Evolutionary conservation across 2,888 invertebrate genomes (phyloP).

Genomic region (Oligia latruncula): DNA sequence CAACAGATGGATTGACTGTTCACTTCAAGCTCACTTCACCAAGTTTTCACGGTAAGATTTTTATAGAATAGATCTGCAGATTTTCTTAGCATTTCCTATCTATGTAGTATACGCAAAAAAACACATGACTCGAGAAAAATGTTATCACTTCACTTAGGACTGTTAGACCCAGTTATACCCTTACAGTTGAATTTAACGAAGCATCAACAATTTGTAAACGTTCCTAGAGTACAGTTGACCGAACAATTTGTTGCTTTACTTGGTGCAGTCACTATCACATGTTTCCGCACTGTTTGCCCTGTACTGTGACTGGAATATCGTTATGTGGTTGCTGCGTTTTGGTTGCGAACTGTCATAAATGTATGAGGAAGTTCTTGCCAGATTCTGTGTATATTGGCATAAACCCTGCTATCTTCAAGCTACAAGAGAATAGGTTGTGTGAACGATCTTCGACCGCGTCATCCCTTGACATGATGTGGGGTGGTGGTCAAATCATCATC

Average conservation of each 20-base stretch:
- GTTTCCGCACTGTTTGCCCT: not conserved
- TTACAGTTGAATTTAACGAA: constrained; percentile 37
- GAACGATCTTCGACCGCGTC: not conserved
- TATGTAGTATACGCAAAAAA: not conserved
- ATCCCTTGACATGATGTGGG: not conserved
- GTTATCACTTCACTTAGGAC: constrained; percentile 15
- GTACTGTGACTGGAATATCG: not conserved
- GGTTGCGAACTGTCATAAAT: not conserved
- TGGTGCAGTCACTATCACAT: not conserved
- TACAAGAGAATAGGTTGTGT: not conserved
- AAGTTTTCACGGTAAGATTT: too few species aligned
- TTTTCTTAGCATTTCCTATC: not conserved
- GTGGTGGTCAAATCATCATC: not conserved
- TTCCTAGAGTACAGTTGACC: not conserved
- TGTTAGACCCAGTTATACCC: constrained; percentile 29
- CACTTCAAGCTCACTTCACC: too few species aligned
- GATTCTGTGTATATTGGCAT: not conserved
- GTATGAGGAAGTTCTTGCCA: too few species aligned
- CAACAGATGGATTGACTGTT: too few species aligned
- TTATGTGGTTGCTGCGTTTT: constrained; percentile 2
- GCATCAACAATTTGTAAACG: constrained; percentile 30
- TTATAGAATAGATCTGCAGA: too few species aligned
- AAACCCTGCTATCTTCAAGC: not conserved
- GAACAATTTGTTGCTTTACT: constrained; percentile 25
- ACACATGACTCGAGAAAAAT: constrained; percentile 30